These are phyloP conservation scores for Brachionus asplanchnoidis DNA, from an alignment of 1,140 invertebrate species.

Conservation along the genomic window DNA sequence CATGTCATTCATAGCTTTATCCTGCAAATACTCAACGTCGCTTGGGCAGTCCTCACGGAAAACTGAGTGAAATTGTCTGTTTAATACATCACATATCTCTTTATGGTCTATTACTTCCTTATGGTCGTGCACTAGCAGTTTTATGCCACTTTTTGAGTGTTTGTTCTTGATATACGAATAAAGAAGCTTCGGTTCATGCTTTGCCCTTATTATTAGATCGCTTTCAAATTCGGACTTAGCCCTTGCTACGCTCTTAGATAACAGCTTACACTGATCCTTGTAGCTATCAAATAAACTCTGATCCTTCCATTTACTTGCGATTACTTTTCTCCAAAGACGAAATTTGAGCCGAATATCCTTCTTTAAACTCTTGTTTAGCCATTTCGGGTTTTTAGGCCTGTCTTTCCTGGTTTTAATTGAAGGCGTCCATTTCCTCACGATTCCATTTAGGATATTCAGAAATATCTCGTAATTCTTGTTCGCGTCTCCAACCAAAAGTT, in stretches of 20 bases:
- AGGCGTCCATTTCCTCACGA: neutral
- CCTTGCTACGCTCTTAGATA: neutral
- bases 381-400: neutral
- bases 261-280: neutral
- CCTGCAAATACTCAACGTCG: neutral
- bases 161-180: neutral
- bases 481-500: neutral
- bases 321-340: neutral
- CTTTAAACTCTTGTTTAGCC: neutral
- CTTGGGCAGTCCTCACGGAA: neutral
- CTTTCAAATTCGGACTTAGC: neutral
- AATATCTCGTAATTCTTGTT: neutral
- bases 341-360: neutral
- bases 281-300: neutral
- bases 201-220: neutral
- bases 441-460: neutral
- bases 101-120: neutral
- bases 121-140: neutral
- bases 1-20: neutral
- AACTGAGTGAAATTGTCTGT: conserved; percentile 6
- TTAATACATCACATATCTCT: neutral
- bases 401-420: neutral
- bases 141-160: neutral
- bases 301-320: neutral
- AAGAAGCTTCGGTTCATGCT: neutral